Evolutionary conservation across 2,797 vertebrate genomes (phyloP).

Genomic region (Epinephelus awoara): DNA sequence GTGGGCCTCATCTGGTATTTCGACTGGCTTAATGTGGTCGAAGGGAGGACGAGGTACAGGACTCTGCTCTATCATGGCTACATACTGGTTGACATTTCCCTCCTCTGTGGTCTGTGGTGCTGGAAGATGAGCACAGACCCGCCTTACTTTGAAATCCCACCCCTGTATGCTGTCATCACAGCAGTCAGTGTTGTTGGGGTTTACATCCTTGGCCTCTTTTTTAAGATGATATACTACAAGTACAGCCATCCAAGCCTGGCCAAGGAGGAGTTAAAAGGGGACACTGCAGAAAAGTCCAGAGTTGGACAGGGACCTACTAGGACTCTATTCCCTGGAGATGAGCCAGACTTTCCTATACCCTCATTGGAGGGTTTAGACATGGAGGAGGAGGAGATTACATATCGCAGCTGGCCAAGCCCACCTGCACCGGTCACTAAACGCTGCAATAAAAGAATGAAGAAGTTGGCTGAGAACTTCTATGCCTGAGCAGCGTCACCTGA

Average conservation of each 20-base stretch:
- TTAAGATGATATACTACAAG: constrained; percentile 86
- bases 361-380: neutral
- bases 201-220: constrained; percentile 81
- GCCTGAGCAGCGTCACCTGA: constrained; percentile 48
- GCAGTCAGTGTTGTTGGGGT: neutral
- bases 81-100: constrained; percentile 81
- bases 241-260: constrained; percentile 83
- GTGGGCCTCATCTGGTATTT: constrained; percentile 94
- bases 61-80: constrained; percentile 85
- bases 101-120: constrained; percentile 85
- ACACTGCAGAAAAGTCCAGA: accelerated
- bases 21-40: constrained; percentile 89
- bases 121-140: constrained; percentile 42
- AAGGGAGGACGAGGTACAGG: constrained; percentile 76
- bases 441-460: constrained; percentile 78
- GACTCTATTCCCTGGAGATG: accelerated
- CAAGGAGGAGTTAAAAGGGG: constrained; percentile 2
- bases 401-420: accelerated
- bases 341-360: neutral
- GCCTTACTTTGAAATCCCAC: constrained; percentile 8
- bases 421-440: accelerated
- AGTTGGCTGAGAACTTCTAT: constrained; percentile 80
- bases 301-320: accelerated
- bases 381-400: accelerated
- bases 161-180: neutral